Percentiles rank a stretch among this genome's conserved stretches.
phyloP scores from a whole-genome alignment of 2,888 invertebrate species.

The Willowsia nigromaculata region DNA sequence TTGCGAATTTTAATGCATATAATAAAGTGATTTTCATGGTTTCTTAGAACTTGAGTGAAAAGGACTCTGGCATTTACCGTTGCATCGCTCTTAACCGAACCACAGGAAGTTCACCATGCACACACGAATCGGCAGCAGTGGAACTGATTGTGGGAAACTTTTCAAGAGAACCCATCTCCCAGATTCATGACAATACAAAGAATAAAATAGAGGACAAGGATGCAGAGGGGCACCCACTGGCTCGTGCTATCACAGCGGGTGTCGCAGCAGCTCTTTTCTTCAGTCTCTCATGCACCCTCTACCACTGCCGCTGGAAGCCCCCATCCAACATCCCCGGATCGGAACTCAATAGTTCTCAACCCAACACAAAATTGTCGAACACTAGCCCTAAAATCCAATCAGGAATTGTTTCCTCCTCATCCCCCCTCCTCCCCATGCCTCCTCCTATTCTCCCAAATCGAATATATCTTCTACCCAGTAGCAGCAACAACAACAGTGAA shows the following conservation, averaged over 20 bases:
- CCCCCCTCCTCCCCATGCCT: neutral
- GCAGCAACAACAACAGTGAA: neutral
- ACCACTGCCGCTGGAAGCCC: conserved; percentile 38
- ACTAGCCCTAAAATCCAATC: neutral
- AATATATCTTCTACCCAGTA: neutral
- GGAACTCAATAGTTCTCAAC: no score
- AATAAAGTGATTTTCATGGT: neutral
- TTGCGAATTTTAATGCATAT: no score
- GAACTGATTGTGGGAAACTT: neutral
- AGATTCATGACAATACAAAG: neutral
- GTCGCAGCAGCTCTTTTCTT: neutral
- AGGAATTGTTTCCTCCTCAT: neutral
- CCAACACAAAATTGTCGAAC: no score
- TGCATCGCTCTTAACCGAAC: neutral
- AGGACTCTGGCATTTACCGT: conserved; percentile 12
- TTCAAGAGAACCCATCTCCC: no score
- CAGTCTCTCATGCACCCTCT: neutral
- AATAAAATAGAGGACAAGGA: neutral
- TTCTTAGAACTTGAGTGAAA: neutral
- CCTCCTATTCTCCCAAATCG: neutral
- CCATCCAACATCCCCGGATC: no score
- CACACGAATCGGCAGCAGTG: neutral
- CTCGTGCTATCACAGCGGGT: neutral
- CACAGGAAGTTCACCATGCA: neutral
- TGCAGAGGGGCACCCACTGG: neutral